These are phyloP conservation scores for Opisthocomus hoazin DNA, from an alignment of 2,113 vertebrate species.

Conservation along the genomic window DNA sequence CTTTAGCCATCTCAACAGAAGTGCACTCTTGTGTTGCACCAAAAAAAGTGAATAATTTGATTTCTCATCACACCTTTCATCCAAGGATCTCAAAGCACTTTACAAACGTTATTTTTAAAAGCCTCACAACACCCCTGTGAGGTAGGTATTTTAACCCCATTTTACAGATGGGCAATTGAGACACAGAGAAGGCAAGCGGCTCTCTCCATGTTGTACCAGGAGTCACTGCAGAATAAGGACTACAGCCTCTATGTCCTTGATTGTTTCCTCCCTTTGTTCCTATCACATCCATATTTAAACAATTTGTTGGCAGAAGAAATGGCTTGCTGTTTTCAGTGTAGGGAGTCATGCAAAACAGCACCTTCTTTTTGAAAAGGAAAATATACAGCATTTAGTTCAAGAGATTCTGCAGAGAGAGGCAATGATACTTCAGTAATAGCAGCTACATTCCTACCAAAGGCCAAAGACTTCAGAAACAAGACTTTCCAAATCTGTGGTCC, in stretches of 20 bases:
- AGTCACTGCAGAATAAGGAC: not conserved
- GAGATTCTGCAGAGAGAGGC: conserved; percentile 65
- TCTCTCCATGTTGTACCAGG: not conserved
- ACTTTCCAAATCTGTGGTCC: not conserved
- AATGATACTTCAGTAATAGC: conserved; percentile 46
- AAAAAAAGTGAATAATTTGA: not conserved
- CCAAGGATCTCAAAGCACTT: conserved; percentile 67
- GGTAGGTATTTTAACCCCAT: conserved; percentile 56
- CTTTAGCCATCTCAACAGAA: not conserved
- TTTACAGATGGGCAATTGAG: conserved; percentile 55
- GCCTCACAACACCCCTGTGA: conserved; percentile 64
- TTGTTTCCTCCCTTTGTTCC: conserved; percentile 6
- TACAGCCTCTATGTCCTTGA: not conserved
- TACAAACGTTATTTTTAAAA: conserved; percentile 47
- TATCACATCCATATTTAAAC: not conserved
- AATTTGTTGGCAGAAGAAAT: conserved; percentile 2
- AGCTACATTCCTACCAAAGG: not conserved
- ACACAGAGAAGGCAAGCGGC: conserved; percentile 6
- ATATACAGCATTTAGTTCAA: conserved; percentile 29
- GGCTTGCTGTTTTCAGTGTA: conserved; percentile 1
- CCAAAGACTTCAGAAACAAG: not conserved
- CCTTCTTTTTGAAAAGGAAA: conserved; percentile 35
- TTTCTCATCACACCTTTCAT: conserved; percentile 44
- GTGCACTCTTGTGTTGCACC: not conserved
- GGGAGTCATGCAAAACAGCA: conserved; percentile 45